A percentile compares a stretch with the other conserved stretches of the same genome.
phyloP scores from a whole-genome alignment of 2,797 vertebrate genomes.

The Epinephelus awoara region DNA sequence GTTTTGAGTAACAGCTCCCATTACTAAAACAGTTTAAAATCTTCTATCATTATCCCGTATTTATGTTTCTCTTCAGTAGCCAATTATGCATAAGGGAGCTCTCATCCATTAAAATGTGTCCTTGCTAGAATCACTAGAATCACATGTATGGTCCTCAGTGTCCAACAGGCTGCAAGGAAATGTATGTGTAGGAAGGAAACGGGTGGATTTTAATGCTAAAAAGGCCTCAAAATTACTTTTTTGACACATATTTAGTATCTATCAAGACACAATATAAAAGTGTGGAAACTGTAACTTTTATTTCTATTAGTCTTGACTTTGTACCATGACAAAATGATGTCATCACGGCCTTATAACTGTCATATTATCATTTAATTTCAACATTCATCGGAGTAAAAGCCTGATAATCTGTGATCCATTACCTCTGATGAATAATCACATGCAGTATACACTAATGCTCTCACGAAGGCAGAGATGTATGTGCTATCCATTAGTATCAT shows the following conservation, averaged over 20 bases:
- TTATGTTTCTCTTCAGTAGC: background rate
- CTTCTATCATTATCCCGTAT: background rate
- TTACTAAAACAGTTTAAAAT: background rate
- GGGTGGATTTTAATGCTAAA: background rate
- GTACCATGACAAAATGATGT: background rate
- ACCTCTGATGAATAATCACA: background rate
- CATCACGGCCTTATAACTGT: rapidly evolving
- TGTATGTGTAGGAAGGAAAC: rapidly evolving
- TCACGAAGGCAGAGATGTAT: background rate
- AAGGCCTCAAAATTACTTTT: background rate
- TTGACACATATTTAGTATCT: background rate
- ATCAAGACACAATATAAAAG: background rate
- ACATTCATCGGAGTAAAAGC: slow-evolving; percentile 12
- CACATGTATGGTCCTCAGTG: background rate
- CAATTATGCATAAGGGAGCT: background rate
- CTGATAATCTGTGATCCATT: slow-evolving; percentile 16
- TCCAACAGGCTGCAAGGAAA: background rate
- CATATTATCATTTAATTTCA: background rate
- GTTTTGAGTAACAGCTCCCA: background rate
- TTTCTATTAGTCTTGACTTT: background rate
- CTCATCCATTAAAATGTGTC: background rate
- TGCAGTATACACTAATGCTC: background rate
- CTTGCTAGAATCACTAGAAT: background rate
- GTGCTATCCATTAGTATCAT: slow-evolving; percentile 1
- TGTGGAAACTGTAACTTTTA: background rate